A percentile compares a stretch with the other conserved stretches of the same genome.
Evolutionary conservation across 1,140 invertebrate genomes (phyloP).

Genomic region (Solenopsis fugax): DNA sequence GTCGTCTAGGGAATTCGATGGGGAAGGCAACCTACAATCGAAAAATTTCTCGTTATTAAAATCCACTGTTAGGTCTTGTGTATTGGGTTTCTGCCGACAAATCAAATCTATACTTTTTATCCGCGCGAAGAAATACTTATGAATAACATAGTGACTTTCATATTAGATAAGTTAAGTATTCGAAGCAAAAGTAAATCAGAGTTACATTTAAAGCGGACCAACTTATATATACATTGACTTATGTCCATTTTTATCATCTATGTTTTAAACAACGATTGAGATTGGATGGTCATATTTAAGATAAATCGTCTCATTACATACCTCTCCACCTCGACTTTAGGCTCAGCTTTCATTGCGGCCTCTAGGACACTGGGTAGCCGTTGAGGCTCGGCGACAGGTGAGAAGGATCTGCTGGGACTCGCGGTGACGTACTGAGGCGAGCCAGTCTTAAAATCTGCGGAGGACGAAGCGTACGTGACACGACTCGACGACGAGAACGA

Average conservation of each 20-base stretch:
- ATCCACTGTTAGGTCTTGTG: not conserved
- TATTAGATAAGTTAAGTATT: not conserved
- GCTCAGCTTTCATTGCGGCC: constrained; percentile 94
- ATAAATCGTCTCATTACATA: constrained; percentile 25
- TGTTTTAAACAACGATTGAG: not conserved
- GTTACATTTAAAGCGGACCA: not conserved
- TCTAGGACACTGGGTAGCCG: constrained; percentile 91
- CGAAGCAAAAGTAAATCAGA: not conserved
- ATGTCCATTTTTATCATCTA: not conserved
- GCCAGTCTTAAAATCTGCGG: constrained; percentile 74
- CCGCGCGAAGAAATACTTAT: not conserved
- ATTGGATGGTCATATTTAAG: not conserved
- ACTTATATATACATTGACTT: not conserved
- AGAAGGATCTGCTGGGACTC: constrained; percentile 82
- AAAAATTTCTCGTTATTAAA: constrained; percentile 37
- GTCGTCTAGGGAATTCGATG: constrained; percentile 87
- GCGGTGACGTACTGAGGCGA: constrained; percentile 79
- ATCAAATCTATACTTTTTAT: not conserved
- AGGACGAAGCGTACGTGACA: constrained; percentile 76
- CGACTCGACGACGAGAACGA: constrained; percentile 74
- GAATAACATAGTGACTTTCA: not conserved
- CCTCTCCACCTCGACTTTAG: constrained; percentile 94
- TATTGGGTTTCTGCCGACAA: not conserved
- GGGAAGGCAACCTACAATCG: constrained; percentile 87
- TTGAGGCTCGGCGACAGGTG: constrained; percentile 80